Evolutionary conservation across 1,140 invertebrate species (phyloP).

Genomic region (Dolichoris vasculosae): DNA sequence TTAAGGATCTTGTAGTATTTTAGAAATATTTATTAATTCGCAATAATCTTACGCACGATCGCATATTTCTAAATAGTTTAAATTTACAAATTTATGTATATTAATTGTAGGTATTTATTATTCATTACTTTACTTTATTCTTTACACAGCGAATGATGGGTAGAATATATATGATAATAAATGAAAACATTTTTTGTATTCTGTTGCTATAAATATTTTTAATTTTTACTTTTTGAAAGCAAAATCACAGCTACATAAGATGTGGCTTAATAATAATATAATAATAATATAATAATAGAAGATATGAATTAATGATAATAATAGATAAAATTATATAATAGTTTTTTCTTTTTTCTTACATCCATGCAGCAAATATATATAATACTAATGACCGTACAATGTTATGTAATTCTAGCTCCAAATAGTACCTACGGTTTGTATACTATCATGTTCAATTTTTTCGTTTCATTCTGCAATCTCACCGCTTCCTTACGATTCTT

Average conservation of each 20-base stretch:
- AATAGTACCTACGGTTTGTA: slow-evolving; percentile 58
- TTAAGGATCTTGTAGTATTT: background rate
- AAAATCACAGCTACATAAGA: slow-evolving; percentile 75
- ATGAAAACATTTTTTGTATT: slow-evolving; percentile 45
- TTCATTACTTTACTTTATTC: background rate
- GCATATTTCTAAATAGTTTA: background rate
- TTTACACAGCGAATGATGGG: background rate
- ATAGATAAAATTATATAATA: slow-evolving; percentile 73
- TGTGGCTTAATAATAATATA: slow-evolving; percentile 71
- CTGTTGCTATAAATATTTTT: slow-evolving; percentile 75
- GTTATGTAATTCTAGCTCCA: slow-evolving; percentile 58
- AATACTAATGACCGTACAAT: slow-evolving; percentile 70
- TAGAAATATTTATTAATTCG: too few species aligned
- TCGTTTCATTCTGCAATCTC: slow-evolving; percentile 31
- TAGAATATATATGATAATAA: background rate
- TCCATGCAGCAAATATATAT: slow-evolving; percentile 68
- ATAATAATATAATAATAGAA: slow-evolving; percentile 64
- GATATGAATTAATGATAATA: slow-evolving; percentile 68
- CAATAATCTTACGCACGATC: background rate
- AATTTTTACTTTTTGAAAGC: slow-evolving; percentile 75
- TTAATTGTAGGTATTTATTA: background rate
- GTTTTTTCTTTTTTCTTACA: slow-evolving; percentile 66
- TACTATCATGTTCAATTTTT: slow-evolving; percentile 42
- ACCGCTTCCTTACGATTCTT: slow-evolving; percentile 8
- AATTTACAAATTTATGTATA: background rate